Base-by-base conservation (phyloP, 2,888 invertebrate species). In the Diaperis boleti region DNA sequence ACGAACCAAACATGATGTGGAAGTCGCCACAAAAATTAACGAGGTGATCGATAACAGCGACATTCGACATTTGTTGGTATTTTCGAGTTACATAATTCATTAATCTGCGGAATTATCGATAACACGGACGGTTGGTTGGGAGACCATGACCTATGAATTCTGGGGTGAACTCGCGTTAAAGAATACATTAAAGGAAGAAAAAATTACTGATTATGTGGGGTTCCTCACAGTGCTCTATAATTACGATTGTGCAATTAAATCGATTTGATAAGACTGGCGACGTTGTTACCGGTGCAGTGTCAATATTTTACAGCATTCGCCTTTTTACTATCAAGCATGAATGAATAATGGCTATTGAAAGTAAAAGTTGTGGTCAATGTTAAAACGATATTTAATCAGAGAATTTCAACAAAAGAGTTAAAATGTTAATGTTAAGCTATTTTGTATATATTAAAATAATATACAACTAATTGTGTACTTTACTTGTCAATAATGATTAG, bases 31-130 rank as follows among this genome's bases (percentile, higher is more conserved):
- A 18, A 49, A 49, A 49, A 33, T 49, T 15, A 49, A 49, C 49
- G 18, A 35, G 17, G 13, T 18, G 15, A 49, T 49, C 49, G 35
- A 49, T 49, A 35, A 10, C 41, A 17, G 13, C 17, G 20, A 20
- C 41, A 42, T 35, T 49, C 17, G 22, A 50, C 37, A 39, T 37
- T 52, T 52, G 37, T 39, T 52, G 37, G 35, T 39, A 35, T 52
- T 39, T 52, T 20, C 14, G 13, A 7, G 6, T 18, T 52, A 14
- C 26, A 22, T 52, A 35, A 52, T 52, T 52, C 52, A 52, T 37
- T 37, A 52, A 35, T 17, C 37, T 7, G 35, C 50, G 37, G 37
- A 22, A n/a, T 20, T 14, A 45, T 17, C 13, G 45, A 26, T 45
- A 20, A 42, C n/a, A n/a, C n/a, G 8, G 6, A 1, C 15, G 10